Evolutionary conservation across 2,113 vertebrate genomes (phyloP).

Genomic region (Aldabrachelys gigantea): DNA sequence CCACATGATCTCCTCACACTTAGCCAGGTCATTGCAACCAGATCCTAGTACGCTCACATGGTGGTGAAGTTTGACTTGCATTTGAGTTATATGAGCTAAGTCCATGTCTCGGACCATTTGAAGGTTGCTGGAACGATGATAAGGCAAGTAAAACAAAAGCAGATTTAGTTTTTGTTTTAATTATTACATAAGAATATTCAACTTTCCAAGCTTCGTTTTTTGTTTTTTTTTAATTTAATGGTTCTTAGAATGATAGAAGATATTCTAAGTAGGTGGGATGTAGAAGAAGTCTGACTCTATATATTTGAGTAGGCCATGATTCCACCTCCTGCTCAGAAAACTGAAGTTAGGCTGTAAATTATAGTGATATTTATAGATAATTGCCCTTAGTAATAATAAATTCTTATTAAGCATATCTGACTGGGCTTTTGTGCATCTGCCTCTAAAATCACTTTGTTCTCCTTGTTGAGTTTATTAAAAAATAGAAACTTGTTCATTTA

Average conservation of each 20-base stretch:
- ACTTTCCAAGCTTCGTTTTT: not conserved
- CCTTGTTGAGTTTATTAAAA: not conserved
- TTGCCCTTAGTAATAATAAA: rapidly evolving
- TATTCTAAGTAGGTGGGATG: not conserved
- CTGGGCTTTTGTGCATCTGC: not conserved
- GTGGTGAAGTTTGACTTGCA: not conserved
- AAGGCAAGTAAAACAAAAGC: not conserved
- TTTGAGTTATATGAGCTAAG: not conserved
- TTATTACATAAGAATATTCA: not conserved
- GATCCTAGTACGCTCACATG: not conserved
- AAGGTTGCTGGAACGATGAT: not conserved
- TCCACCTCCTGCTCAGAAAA: not conserved
- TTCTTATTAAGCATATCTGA: not conserved
- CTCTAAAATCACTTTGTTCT: not conserved
- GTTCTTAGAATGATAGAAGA: not conserved
- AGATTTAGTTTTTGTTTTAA: not conserved
- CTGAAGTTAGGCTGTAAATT: not conserved
- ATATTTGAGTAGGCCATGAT: not conserved
- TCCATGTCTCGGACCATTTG: not conserved
- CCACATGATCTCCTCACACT: not conserved
- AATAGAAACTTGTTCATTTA: not conserved
- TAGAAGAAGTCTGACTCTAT: not conserved
- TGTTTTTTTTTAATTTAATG: not conserved
- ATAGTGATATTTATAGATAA: not conserved
- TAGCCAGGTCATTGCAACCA: not conserved